Conservation (phyloP, 1,140 invertebrate species). For the Neodiprion lecontei region DNA sequence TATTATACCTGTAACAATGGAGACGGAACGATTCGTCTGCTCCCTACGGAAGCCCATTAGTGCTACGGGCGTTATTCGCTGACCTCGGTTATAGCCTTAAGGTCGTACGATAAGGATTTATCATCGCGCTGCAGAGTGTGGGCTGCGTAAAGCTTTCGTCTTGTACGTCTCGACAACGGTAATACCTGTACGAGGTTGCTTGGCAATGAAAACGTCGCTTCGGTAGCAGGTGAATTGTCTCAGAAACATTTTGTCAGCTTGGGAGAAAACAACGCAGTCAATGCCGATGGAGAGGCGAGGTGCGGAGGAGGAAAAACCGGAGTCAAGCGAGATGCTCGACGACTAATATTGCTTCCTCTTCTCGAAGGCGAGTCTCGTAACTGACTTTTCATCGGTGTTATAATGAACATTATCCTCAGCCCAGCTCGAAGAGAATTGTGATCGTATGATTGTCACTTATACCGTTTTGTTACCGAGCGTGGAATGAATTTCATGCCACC, state of each 20-base stretch:
- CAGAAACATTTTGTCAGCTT: neutral
- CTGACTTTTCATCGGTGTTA: neutral
- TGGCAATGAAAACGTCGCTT: neutral
- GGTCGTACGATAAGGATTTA: too few species aligned
- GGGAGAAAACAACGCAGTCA: neutral
- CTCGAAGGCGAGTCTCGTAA: neutral
- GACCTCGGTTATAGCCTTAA: too few species aligned
- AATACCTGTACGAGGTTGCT: too few species aligned
- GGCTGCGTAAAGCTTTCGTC: too few species aligned
- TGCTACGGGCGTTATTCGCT: neutral
- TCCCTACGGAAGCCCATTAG: conserved; percentile 2
- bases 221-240: neutral
- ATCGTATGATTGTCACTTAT: neutral
- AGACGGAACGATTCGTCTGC: conserved; percentile 1
- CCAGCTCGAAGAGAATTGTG: neutral
- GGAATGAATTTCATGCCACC: neutral
- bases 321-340: too few species aligned
- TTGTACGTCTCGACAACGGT: too few species aligned
- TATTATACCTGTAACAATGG: conserved; percentile 1
- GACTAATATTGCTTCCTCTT: too few species aligned
- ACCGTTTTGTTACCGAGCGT: neutral
- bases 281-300: too few species aligned
- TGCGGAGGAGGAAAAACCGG: too few species aligned
- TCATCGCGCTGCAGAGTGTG: too few species aligned
- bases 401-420: neutral